Conservation (phyloP, 2,113 vertebrate species). For the Capreolus pygargus region DNA sequence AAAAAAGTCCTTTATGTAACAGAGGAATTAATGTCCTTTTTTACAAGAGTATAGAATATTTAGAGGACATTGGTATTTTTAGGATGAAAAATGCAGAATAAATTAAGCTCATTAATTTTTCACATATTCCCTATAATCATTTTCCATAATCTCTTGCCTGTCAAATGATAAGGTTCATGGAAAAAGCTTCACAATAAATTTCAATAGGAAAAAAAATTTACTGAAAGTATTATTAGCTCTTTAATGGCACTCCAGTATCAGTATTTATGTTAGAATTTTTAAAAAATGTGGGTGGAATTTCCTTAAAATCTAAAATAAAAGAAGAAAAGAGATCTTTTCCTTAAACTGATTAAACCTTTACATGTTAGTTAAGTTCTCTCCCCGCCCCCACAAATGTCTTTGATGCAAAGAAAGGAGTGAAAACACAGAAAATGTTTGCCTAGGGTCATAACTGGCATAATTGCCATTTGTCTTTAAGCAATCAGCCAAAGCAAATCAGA, state of each 20-base stretch:
- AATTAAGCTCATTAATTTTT: constrained; percentile 53
- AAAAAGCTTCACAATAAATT: constrained; percentile 25
- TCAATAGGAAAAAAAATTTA: constrained; percentile 32
- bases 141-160: constrained; percentile 53
- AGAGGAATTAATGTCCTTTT: not conserved
- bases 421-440: not conserved
- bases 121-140: constrained; percentile 17
- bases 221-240: constrained; percentile 45
- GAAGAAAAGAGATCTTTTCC: not conserved
- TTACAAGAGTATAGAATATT: constrained; percentile 21
- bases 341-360: not conserved
- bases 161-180: constrained; percentile 3
- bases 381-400: not conserved
- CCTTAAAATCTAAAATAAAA: constrained; percentile 18
- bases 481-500: not conserved
- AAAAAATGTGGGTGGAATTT: not conserved
- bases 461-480: not conserved
- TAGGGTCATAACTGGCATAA: not conserved
- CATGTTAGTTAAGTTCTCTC: not conserved
- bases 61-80: constrained; percentile 39
- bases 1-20: not conserved
- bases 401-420: not conserved
- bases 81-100: constrained; percentile 37
- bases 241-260: not conserved
- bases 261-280: not conserved